A percentile compares a stretch with the other conserved stretches of the same genome.
These are phyloP conservation scores for Heliconius melpomene DNA, from an alignment of 1,140 invertebrate genomes.

Conservation along the genomic window DNA sequence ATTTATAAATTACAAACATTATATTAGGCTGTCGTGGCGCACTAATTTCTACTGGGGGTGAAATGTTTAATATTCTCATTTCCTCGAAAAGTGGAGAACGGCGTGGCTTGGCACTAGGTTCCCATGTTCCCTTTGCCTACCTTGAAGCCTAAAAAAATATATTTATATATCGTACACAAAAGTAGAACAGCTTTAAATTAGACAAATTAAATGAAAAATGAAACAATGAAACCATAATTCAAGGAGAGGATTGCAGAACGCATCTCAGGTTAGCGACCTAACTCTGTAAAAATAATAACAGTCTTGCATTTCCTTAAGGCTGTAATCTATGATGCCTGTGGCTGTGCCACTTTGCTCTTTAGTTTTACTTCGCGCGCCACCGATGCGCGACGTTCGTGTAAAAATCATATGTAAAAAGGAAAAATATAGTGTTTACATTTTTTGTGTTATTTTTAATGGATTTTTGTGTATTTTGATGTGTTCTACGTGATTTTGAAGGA, in stretches of 20 bases:
- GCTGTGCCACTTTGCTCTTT: slow-evolving; percentile 21
- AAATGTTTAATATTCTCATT: too few species aligned
- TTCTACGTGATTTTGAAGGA: not conserved
- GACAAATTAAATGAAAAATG: not conserved
- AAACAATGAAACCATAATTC: slow-evolving; percentile 3
- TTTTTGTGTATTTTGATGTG: not conserved
- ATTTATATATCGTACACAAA: not conserved
- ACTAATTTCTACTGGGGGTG: too few species aligned
- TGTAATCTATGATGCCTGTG: slow-evolving; percentile 13
- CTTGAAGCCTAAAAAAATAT: too few species aligned
- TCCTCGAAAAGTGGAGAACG: too few species aligned
- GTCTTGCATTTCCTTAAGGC: slow-evolving; percentile 41
- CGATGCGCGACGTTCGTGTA: slow-evolving; percentile 51
- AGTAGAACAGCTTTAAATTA: not conserved
- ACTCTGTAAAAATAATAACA: slow-evolving; percentile 38
- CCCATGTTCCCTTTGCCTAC: too few species aligned
- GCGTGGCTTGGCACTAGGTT: too few species aligned
- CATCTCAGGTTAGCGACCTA: slow-evolving; percentile 41
- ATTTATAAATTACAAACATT: too few species aligned
- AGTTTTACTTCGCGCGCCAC: slow-evolving; percentile 58
- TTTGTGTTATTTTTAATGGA: not conserved
- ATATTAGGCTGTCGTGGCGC: too few species aligned
- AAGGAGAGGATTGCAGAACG: slow-evolving; percentile 19
- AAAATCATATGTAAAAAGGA: not conserved
- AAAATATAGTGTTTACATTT: not conserved